Conservation (phyloP, 2,113 vertebrate species). For the Athene noctua region DNA sequence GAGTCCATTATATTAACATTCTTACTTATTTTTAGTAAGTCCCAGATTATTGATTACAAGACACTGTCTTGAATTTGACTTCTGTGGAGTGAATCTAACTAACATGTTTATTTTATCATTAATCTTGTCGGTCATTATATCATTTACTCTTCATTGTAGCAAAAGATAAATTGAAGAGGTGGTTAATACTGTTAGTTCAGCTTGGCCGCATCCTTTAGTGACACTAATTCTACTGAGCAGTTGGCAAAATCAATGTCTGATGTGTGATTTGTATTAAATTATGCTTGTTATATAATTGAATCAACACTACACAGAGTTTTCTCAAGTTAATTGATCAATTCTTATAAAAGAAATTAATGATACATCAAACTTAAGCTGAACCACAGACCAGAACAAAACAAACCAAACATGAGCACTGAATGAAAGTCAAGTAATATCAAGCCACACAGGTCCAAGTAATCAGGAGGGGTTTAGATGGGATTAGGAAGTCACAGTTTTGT, state of each 20-base stretch:
- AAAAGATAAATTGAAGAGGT: conserved; percentile 76
- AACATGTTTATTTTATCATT: conserved; percentile 73
- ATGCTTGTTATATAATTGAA: conserved; percentile 74
- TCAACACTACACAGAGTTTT: conserved; percentile 70
- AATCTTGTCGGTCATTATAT: conserved; percentile 76
- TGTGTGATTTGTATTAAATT: conserved; percentile 76
- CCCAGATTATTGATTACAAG: conserved; percentile 47
- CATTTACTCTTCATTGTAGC: conserved; percentile 73
- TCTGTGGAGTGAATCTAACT: conserved; percentile 57
- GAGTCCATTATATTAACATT: background rate
- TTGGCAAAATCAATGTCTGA: conserved; percentile 77
- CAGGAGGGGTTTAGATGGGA: background rate
- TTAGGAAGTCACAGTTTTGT: background rate
- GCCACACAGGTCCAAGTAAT: background rate
- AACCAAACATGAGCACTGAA: background rate
- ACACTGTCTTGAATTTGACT: conserved; percentile 27
- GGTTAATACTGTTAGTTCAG: conserved; percentile 76
- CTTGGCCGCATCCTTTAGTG: conserved; percentile 71
- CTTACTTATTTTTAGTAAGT: background rate
- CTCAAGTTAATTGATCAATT: conserved; percentile 77
- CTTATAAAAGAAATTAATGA: conserved; percentile 70
- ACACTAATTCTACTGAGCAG: conserved; percentile 72
- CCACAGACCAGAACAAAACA: conserved; percentile 16
- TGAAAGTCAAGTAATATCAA: background rate
- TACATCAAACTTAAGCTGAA: conserved; percentile 66